Percentiles rank a stretch among this genome's conserved stretches.
These are phyloP conservation scores for Caradrina kadenii DNA, from an alignment of 2,888 invertebrate species.

Conservation along the genomic window DNA sequence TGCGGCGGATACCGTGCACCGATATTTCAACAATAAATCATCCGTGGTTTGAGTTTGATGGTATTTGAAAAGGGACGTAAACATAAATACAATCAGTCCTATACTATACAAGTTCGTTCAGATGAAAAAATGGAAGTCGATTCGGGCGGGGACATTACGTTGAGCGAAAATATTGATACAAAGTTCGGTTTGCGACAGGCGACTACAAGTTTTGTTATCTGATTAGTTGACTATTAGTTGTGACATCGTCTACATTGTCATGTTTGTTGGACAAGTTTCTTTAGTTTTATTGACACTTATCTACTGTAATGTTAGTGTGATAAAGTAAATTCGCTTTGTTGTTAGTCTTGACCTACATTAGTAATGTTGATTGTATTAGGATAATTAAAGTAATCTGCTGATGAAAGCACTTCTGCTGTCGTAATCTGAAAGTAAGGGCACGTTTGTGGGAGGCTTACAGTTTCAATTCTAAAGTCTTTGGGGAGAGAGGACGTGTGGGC, in stretches of 20 bases:
- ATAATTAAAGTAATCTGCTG: not conserved
- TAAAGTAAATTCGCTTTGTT: conserved; percentile 45
- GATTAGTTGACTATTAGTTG: conserved; percentile 65
- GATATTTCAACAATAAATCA: conserved; percentile 79
- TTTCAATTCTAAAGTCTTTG: not conserved
- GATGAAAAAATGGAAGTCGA: conserved; percentile 57
- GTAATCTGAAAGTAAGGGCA: not conserved
- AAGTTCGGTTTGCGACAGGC: conserved; percentile 45
- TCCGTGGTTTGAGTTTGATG: conserved; percentile 71
- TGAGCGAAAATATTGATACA: conserved; percentile 54
- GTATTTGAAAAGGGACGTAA: conserved; percentile 72
- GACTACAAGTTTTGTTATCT: conserved; percentile 59
- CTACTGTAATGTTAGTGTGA: conserved; percentile 48
- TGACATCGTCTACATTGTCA: conserved; percentile 60
- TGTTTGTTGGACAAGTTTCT: conserved; percentile 48
- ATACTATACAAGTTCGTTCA: conserved; percentile 53
- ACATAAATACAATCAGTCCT: conserved; percentile 65
- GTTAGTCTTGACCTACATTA: conserved; percentile 20
- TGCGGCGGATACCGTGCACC: conserved; percentile 60
- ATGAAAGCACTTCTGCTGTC: not conserved
- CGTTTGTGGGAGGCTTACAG: not conserved
- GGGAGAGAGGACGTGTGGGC: not conserved
- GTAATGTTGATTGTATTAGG: conserved; percentile 10
- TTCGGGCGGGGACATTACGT: conserved; percentile 38
- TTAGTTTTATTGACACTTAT: conserved; percentile 61